phyloP scores from a whole-genome alignment of 2,888 invertebrate genomes.

The Bugula neritina region DNA sequence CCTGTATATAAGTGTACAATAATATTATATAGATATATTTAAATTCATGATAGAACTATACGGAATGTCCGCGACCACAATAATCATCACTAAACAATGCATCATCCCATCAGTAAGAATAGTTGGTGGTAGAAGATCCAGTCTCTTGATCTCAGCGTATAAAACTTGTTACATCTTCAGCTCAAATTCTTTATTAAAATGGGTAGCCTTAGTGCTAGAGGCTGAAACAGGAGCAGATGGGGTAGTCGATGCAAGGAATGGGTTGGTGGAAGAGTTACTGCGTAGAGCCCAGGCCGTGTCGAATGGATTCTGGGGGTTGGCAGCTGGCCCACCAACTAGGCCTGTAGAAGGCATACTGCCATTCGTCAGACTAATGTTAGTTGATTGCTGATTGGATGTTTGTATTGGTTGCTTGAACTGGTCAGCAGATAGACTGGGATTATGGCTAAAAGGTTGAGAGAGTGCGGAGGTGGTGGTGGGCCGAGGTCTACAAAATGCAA shows the following conservation, averaged over 20 bases:
- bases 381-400: slow-evolving; percentile 6
- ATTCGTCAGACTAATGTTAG: slow-evolving; percentile 17
- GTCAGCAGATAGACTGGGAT: not conserved
- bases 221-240: not conserved
- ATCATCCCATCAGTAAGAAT: no score
- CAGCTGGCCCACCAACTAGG: not conserved
- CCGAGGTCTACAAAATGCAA: not conserved
- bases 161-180: slow-evolving; percentile 25
- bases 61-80: no score
- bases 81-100: no score
- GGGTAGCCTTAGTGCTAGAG: not conserved
- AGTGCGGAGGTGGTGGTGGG: not conserved
- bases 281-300: slow-evolving; percentile 72
- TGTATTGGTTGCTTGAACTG: slow-evolving; percentile 5
- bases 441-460: not conserved
- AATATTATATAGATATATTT: no score
- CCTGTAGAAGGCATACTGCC: not conserved
- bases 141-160: no score
- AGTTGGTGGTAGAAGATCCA: no score
- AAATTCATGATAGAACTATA: no score
- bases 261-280: slow-evolving; percentile 10
- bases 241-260: not conserved
- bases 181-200: slow-evolving; percentile 26
- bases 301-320: slow-evolving; percentile 62
- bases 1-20: no score